Evolutionary conservation across 2,113 vertebrate genomes (phyloP).

Genomic region (Oceanodroma tethys): DNA sequence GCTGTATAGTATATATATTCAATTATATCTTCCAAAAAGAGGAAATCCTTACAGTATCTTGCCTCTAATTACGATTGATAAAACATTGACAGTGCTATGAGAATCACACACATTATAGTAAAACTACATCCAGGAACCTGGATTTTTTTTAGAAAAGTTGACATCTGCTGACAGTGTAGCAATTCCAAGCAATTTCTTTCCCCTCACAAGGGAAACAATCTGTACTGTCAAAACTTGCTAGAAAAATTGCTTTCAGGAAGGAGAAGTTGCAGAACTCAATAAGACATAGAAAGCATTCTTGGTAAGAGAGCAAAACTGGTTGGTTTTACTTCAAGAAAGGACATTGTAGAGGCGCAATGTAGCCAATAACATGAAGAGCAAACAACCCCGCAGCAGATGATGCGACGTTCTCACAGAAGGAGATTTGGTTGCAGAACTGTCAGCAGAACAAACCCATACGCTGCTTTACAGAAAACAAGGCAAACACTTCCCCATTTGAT

Average conservation of each 20-base stretch:
- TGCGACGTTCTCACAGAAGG: background rate
- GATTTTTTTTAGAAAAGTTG: background rate
- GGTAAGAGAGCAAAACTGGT: background rate
- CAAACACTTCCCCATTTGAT: background rate
- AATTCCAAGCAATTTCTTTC: background rate
- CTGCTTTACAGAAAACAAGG: background rate
- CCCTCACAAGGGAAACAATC: background rate
- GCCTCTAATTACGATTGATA: background rate
- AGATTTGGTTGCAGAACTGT: background rate
- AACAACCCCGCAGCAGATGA: background rate
- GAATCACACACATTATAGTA: background rate
- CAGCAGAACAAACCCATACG: background rate
- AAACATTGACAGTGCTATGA: background rate
- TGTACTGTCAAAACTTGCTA: background rate
- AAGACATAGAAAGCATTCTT: background rate
- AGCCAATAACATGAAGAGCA: accelerated
- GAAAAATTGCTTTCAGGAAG: background rate
- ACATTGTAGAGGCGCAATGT: accelerated
- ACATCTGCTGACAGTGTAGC: background rate
- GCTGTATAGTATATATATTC: background rate
- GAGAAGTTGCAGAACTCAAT: background rate
- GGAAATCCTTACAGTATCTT: background rate
- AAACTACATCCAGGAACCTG: background rate
- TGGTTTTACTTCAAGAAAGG: background rate
- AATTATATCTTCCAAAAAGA: background rate